phyloP scores from a whole-genome alignment of 2,888 invertebrate genomes.

The Idaea aversata region DNA sequence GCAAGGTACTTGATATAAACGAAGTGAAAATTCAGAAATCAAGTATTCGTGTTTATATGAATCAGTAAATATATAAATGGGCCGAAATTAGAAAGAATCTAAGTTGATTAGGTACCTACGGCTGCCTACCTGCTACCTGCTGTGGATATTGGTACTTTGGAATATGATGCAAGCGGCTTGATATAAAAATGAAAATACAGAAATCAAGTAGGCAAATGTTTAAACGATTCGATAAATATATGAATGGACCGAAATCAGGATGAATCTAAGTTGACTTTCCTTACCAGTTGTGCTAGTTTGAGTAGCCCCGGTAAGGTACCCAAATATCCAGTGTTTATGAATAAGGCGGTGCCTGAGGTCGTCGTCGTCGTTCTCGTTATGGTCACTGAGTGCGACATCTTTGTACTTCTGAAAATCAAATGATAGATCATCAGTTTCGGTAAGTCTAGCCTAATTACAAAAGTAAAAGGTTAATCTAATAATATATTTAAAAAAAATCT shows the following conservation, averaged over 20 bases:
- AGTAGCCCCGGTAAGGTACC: conserved; percentile 89
- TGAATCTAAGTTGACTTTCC: conserved; percentile 27
- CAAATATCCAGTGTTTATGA: conserved; percentile 90
- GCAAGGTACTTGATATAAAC: background rate
- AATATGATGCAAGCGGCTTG: too few relatives aligned
- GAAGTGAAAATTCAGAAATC: background rate
- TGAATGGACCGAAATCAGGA: too few relatives aligned
- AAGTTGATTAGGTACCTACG: too few relatives aligned
- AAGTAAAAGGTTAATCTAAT: too few relatives aligned
- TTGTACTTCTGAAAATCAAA: conserved; percentile 40
- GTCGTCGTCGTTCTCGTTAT: conserved; percentile 92
- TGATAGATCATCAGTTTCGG: background rate
- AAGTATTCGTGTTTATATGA: conserved; percentile 4
- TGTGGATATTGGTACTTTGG: too few relatives aligned
- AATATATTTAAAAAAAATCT: too few relatives aligned
- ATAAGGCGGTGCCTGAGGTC: conserved; percentile 86
- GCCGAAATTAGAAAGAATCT: too few relatives aligned
- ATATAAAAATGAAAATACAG: too few relatives aligned
- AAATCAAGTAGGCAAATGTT: too few relatives aligned
- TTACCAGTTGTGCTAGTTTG: conserved; percentile 90
- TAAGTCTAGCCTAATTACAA: background rate
- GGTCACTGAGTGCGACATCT: conserved; percentile 93
- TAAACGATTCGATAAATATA: too few relatives aligned
- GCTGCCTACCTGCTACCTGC: too few relatives aligned
- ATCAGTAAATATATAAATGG: conserved; percentile 5